Conservation (phyloP, 1,140 invertebrate genomes). For the Oscheius sp. region DNA sequence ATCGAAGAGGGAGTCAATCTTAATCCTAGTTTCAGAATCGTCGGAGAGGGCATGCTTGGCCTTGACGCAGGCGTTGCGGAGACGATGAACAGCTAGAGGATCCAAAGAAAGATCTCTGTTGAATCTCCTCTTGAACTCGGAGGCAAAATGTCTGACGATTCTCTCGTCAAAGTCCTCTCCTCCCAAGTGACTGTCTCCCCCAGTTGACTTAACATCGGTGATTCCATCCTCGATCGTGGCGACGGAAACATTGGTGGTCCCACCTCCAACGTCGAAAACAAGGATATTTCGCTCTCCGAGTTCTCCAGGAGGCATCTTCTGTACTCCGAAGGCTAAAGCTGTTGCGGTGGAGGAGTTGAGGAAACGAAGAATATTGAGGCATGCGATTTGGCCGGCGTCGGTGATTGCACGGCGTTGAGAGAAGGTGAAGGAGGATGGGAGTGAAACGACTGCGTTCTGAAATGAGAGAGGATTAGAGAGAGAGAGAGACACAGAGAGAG, state of each 20-base stretch:
- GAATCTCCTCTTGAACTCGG: constrained; percentile 67
- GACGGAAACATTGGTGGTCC: constrained; percentile 99
- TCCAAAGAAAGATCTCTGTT: constrained; percentile 66
- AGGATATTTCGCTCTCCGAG: constrained; percentile 98
- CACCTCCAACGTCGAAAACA: constrained; percentile 98
- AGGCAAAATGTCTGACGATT: constrained; percentile 68
- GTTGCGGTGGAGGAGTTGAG: constrained; percentile 99
- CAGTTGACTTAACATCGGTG: constrained; percentile 81
- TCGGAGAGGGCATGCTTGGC: constrained; percentile 81
- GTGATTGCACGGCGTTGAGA: constrained; percentile 69
- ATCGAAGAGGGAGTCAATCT: constrained; percentile 88
- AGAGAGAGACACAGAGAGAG: not conserved
- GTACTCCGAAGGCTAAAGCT: constrained; percentile 87
- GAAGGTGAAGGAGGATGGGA: constrained; percentile 63
- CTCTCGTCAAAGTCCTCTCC: constrained; percentile 69
- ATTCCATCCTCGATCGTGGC: constrained; percentile 60
- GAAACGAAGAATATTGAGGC: constrained; percentile 94
- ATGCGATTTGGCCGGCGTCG: constrained; percentile 74
- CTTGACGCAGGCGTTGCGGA: constrained; percentile 66
- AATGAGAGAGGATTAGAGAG: not conserved
- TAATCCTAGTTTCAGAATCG: constrained; percentile 83
- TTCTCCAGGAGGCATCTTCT: constrained; percentile 71
- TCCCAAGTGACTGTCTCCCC: constrained; percentile 69
- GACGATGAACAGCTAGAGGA: constrained; percentile 65
- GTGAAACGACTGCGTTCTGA: constrained; percentile 63